Evolutionary conservation across 2,888 invertebrate genomes (phyloP), one percentile per base, ranked within the genome.

Genomic region (Ophion ellenae): DNA sequence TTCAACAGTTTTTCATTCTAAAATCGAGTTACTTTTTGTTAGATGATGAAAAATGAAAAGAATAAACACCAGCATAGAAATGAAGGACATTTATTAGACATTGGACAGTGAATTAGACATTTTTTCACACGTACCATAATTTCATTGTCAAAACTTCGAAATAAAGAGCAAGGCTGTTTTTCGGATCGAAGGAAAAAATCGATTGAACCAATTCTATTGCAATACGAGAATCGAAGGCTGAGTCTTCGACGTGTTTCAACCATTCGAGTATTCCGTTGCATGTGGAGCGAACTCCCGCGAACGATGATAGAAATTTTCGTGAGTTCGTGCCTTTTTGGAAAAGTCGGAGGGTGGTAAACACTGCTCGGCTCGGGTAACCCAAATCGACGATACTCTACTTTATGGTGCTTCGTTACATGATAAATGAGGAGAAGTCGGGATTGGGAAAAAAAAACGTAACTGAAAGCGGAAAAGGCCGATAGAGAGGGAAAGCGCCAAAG

Each of bases 401-500:
- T 53, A 32, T 40, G 79, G 59, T 75, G 67, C 76, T 67, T 47
- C 45, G 78, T 82, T 85, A 45, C 45, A 63, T 36, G 77, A 81
- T 75, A 84, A 59, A 71, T 59, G 73, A 67, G 28, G 81, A 77
- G n/a, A 61, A 17, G 36, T 69, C n/a, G 61, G 47, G 70, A 66
- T 77, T 67, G 66, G 40, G 76, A 20, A 57, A 14, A 77, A 57
- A 66, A 57, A 70, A 40, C 24, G 17, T 36, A 28, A 74, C 63
- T 45, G 71, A 67, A 64, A 40, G 74, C 36, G 40, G 45, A 36
- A 32, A 32, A 14, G 67, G 69, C 61, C n/a, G 71, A 71, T 57
- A 77, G 61, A 28, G 69, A 63, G 71, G 73, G 80, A 80, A 74
- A 81, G 83, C 73, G 69, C 74, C 63, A 81, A 81, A 86, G 83